A percentile compares a stretch with the other conserved stretches of the same genome.
These are phyloP conservation scores for Leucoraja erinaceus DNA, from an alignment of 2,113 vertebrate genomes.

Conservation along the genomic window DNA sequence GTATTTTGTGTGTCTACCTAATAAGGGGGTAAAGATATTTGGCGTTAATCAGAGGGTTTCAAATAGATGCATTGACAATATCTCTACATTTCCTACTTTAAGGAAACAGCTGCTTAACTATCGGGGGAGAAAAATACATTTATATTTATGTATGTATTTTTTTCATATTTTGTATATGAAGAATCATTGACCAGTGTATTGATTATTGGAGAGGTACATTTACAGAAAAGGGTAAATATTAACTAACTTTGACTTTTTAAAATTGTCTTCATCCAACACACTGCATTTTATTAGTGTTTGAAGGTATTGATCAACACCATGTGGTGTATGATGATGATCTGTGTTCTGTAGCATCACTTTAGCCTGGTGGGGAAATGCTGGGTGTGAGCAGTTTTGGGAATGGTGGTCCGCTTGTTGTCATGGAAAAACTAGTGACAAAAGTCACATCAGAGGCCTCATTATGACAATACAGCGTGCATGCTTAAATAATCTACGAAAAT, in stretches of 20 bases:
- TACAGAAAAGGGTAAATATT: slow-evolving; percentile 20
- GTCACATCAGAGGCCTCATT: neutral
- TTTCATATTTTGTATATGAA: slow-evolving; percentile 30
- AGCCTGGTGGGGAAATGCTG: neutral
- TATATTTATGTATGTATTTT: neutral
- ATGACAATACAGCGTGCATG: neutral
- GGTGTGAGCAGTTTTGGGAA: neutral
- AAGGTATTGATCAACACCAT: slow-evolving; percentile 21
- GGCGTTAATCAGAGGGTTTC: slow-evolving; percentile 30
- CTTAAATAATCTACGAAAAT: neutral
- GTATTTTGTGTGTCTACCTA: slow-evolving; percentile 12
- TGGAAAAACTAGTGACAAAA: neutral
- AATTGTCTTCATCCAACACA: neutral
- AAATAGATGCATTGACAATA: neutral
- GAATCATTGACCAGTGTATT: slow-evolving; percentile 16
- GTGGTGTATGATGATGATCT: neutral
- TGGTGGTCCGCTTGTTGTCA: neutral
- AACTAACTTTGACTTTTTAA: neutral
- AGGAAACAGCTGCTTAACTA: neutral
- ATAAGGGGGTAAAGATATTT: neutral
- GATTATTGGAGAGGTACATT: neutral
- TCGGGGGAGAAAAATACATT: neutral
- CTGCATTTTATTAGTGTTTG: neutral
- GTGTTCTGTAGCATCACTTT: neutral
- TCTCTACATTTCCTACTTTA: neutral